Conservation (phyloP, 2,888 invertebrate species). For the Drosophila leonis region DNA sequence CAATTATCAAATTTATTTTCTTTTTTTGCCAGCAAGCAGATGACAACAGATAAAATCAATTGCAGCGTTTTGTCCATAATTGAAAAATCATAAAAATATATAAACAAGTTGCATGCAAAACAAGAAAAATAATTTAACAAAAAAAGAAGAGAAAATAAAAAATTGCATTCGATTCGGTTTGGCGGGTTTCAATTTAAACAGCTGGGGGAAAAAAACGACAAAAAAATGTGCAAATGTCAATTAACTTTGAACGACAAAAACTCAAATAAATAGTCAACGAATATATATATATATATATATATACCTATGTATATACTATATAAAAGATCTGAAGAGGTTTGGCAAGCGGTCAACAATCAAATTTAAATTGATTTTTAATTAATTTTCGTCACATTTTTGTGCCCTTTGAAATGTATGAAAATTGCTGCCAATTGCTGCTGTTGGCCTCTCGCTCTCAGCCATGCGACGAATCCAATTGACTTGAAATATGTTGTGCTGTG, state of each 20-base stretch:
- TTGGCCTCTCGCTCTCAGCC: conserved; percentile 28
- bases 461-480: conserved; percentile 37
- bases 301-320: not conserved
- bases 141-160: not conserved
- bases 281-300: conserved; percentile 5
- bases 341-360: conserved; percentile 68
- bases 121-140: too few relatives aligned
- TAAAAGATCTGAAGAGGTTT: conserved; percentile 19
- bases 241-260: conserved; percentile 63
- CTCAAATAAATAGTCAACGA: conserved; percentile 46
- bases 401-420: conserved; percentile 51
- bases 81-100: conserved; percentile 42
- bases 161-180: conserved; percentile 11
- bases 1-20: conserved; percentile 62
- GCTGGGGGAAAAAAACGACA: conserved; percentile 22
- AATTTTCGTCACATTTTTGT: conserved; percentile 79
- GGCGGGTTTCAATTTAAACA: conserved; percentile 4
- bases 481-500: conserved; percentile 10
- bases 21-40: conserved; percentile 14
- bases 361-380: conserved; percentile 81
- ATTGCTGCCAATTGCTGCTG: conserved; percentile 46
- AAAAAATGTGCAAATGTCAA: conserved; percentile 72
- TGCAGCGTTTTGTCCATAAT: conserved; percentile 44
- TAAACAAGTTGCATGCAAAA: conserved; percentile 7
- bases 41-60: conserved; percentile 26